A percentile compares a stretch with the other conserved stretches of the same genome.
Conservation (phyloP, 2,113 vertebrate genomes). For the Malurus alboscapulatus region DNA sequence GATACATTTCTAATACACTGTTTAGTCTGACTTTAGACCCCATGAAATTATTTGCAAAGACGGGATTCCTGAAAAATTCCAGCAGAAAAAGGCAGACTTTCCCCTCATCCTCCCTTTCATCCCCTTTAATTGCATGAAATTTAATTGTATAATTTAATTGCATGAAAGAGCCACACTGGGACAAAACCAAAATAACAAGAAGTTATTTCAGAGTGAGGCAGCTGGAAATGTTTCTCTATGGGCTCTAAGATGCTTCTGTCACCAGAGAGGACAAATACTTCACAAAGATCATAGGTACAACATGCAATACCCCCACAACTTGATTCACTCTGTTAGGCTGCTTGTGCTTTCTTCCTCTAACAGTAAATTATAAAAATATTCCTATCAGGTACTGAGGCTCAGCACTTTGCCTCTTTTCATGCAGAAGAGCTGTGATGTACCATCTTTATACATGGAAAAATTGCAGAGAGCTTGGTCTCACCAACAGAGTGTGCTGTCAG, state of each 20-base stretch:
- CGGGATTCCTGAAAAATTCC: conserved; percentile 56
- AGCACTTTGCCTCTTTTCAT: background rate
- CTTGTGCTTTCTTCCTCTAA: background rate
- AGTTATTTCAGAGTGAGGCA: background rate
- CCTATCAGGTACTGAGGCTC: background rate
- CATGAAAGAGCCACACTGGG: background rate
- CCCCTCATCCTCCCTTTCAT: background rate
- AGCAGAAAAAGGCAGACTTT: background rate
- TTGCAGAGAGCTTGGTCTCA: background rate
- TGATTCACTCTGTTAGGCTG: background rate
- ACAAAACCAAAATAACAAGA: background rate
- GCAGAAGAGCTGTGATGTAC: background rate
- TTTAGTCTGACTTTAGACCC: conserved; percentile 73
- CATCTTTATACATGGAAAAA: background rate
- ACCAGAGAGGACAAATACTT: background rate
- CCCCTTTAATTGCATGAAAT: background rate
- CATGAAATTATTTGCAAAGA: conserved; percentile 71
- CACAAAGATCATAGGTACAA: background rate
- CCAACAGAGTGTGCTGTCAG: conserved; percentile 27
- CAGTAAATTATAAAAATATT: background rate
- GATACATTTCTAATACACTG: conserved; percentile 55
- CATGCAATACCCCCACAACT: background rate
- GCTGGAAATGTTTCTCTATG: background rate
- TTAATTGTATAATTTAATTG: background rate
- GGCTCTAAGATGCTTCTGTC: background rate